Conservation (phyloP, 2,113 vertebrate species). For the Chitala chitala region DNA sequence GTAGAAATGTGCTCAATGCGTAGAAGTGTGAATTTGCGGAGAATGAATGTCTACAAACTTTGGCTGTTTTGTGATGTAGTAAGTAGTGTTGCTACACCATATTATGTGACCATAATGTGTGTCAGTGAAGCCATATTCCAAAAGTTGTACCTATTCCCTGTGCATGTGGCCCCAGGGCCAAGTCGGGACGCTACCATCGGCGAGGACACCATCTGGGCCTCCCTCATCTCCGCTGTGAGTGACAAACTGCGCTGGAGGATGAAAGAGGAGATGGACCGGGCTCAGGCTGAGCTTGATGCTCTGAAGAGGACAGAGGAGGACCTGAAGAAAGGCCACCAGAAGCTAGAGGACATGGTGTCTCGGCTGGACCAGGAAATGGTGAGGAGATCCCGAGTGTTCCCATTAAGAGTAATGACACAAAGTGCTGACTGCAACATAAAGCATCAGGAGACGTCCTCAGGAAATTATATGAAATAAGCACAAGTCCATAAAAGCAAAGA, state of each 20-base stretch:
- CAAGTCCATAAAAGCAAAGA: no score
- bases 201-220: constrained; percentile 93
- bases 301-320: constrained; percentile 94
- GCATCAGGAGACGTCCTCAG: no score
- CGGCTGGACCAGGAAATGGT: constrained; percentile 97
- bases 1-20: no score
- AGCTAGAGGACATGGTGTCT: constrained; percentile 93
- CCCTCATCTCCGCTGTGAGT: constrained; percentile 92
- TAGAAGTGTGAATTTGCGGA: no score
- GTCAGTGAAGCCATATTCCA: not conserved
- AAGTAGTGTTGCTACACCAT: no score
- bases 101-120: no score
- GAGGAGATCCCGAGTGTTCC: constrained; percentile 52
- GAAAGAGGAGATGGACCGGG: constrained; percentile 98
- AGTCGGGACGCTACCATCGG: constrained; percentile 90
- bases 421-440: no score
- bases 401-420: no score
- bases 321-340: constrained; percentile 94
- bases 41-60: no score
- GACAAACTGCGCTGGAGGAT: constrained; percentile 96
- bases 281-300: constrained; percentile 92
- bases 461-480: not conserved
- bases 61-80: no score
- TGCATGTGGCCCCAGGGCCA: constrained; percentile 60
- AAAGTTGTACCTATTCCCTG: not conserved